phyloP scores from a whole-genome alignment of 2,888 invertebrate genomes.

The Drosophila cyrtoloma region DNA sequence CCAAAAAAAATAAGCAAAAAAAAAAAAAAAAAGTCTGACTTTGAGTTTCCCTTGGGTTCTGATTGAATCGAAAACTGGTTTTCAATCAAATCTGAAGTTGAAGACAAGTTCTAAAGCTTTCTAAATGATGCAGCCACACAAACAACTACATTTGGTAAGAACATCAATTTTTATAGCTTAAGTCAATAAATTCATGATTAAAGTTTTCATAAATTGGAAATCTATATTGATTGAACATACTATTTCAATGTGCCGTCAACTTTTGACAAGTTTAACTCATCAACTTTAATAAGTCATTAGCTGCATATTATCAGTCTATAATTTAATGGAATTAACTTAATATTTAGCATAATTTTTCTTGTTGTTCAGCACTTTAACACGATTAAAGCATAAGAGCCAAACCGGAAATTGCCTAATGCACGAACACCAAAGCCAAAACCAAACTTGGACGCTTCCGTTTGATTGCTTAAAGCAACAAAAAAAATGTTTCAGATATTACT shows the following conservation, averaged over 20 bases:
- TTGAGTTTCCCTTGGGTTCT: slow-evolving; percentile 38
- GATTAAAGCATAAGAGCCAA: slow-evolving; percentile 20
- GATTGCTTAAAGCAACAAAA: slow-evolving; percentile 35
- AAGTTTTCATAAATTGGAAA: neutral
- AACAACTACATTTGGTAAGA: neutral
- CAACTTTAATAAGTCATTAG: slow-evolving; percentile 31
- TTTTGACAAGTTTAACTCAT: slow-evolving; percentile 12
- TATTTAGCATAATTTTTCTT: slow-evolving; percentile 20
- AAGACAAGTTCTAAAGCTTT: slow-evolving; percentile 13
- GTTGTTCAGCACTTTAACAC: slow-evolving; percentile 3
- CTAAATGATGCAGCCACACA: neutral
- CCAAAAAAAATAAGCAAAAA: slow-evolving; percentile 10
- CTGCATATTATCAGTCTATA: slow-evolving; percentile 40
- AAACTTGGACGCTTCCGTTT: slow-evolving; percentile 68
- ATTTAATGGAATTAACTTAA: slow-evolving; percentile 24
- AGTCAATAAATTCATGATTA: slow-evolving; percentile 4
- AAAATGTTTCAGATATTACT: slow-evolving; percentile 22
- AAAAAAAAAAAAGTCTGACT: slow-evolving; percentile 19
- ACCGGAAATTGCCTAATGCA: slow-evolving; percentile 68
- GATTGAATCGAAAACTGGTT: slow-evolving; percentile 40
- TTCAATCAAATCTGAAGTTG: slow-evolving; percentile 12
- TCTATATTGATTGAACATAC: neutral
- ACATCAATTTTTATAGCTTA: neutral
- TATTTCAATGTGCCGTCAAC: slow-evolving; percentile 2
- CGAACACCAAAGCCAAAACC: slow-evolving; percentile 28